Percentiles rank a stretch among this genome's conserved stretches.
phyloP scores from a whole-genome alignment of 2,797 vertebrate genomes.

The Urosaurus nigricauda region DNA sequence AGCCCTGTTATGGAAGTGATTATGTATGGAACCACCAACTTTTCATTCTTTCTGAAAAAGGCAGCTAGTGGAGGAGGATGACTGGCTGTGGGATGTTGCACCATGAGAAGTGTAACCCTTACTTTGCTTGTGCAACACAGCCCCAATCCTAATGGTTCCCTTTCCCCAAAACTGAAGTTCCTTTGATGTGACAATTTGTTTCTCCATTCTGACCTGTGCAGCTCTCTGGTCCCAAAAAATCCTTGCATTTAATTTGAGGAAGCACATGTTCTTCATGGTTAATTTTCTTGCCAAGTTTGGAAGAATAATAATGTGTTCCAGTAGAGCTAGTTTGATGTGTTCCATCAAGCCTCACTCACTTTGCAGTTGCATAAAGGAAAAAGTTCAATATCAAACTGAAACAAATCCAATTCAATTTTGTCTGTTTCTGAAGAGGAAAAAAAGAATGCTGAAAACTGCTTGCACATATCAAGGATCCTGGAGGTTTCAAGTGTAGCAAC shows the following conservation, averaged over 20 bases:
- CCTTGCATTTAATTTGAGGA: conserved; percentile 14
- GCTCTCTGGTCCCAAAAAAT: background rate
- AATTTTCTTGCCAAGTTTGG: conserved; percentile 42
- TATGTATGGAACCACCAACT: background rate
- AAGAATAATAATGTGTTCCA: conserved; percentile 33
- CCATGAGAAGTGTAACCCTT: background rate
- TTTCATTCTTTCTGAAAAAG: background rate
- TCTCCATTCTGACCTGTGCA: conserved; percentile 29
- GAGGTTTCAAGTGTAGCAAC: background rate
- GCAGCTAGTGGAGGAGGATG: too few species aligned
- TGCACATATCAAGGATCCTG: background rate
- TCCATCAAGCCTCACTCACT: conserved; percentile 30
- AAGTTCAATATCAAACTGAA: conserved; percentile 30
- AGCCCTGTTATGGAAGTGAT: background rate
- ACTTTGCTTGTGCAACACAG: background rate
- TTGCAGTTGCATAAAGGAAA: conserved; percentile 31
- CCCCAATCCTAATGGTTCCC: background rate
- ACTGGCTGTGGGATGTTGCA: background rate
- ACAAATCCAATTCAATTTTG: conserved; percentile 15
- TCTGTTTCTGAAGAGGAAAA: conserved; percentile 6
- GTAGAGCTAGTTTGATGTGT: conserved; percentile 24
- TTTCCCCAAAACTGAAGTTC: background rate
- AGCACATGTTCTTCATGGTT: conserved; percentile 11
- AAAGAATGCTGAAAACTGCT: background rate
- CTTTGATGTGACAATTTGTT: conserved; percentile 9